Evolutionary conservation across 2,888 invertebrate genomes (phyloP), one percentile per base, ranked within the genome.

Genomic region (Hymenopus coronatus): DNA sequence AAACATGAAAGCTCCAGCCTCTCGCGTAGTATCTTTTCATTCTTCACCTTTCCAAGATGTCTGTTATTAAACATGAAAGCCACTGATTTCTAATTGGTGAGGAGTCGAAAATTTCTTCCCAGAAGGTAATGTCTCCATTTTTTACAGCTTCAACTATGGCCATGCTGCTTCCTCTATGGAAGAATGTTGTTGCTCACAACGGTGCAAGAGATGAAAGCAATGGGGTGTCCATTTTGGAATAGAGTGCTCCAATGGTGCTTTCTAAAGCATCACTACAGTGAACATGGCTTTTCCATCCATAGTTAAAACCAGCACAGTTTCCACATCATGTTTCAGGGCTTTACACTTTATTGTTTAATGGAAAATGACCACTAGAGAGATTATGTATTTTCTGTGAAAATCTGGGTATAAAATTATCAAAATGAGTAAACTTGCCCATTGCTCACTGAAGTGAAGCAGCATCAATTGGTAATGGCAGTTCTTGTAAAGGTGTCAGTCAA

Each of bases 261-360:
- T 83, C 88, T 9, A 89, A 82, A 20, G 89, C 89, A 88, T 90
- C 90, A 27, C 85, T 90, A 3, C 90, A 90, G 1, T 25, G 88
- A 28, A 89, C 33, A 9, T 83, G 15, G 28, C 46, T 12, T 90
- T 81, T 33, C 81, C 83, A 54, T 84, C 27, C 1, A 90, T 20
- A 28, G 87, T n/a, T 28, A 83, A n/a, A 30, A 30, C 30, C 30
- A 30, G 30, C 4, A 4, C 4, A 30, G 30, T 30, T 30, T 30
- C 3, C 30, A 30, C 30, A 30, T 30, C n/a, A n/a, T n/a, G n/a
- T n/a, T n/a, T n/a, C n/a, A n/a, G n/a, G n/a, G n/a, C n/a, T n/a
- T n/a, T n/a, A n/a, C n/a, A n/a, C n/a, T 83, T 83, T 40, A n/a
- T 28, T 28, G 12, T 25, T n/a, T 12, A 83, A 82, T 25, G 83